phyloP scores from a whole-genome alignment of 2,888 invertebrate genomes.

The Masnerella sp. region DNA sequence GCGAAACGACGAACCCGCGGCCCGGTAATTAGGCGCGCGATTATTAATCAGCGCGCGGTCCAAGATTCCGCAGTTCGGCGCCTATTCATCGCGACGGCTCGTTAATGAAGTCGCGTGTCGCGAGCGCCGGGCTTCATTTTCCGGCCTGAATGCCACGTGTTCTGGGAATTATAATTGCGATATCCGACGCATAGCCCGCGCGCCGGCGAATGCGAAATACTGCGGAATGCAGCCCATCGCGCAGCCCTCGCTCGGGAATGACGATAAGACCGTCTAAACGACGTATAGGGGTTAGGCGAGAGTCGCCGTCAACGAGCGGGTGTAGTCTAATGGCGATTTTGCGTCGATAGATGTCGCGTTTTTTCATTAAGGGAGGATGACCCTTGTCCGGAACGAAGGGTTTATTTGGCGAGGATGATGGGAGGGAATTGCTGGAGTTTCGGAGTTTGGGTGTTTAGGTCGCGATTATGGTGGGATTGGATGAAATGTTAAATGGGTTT shows the following conservation, averaged over 20 bases:
- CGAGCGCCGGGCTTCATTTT: constrained; percentile 70
- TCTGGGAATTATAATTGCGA: constrained; percentile 74
- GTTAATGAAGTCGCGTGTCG: constrained; percentile 75
- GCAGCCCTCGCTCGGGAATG: constrained; percentile 63
- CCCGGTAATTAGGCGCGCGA: constrained; percentile 71
- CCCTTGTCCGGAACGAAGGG: too few relatives aligned
- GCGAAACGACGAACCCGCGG: constrained; percentile 44
- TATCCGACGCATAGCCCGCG: constrained; percentile 70
- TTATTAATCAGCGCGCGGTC: constrained; percentile 68
- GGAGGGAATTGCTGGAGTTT: too few relatives aligned
- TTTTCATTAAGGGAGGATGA: constrained; percentile 33
- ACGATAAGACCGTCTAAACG: constrained; percentile 65
- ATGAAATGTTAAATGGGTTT: too few relatives aligned
- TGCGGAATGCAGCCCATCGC: constrained; percentile 60
- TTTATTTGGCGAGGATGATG: too few relatives aligned
- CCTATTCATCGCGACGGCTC: constrained; percentile 70
- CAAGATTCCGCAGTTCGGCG: constrained; percentile 67
- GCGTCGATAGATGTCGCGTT: constrained; percentile 29
- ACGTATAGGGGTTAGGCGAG: constrained; percentile 58
- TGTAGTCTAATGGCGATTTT: constrained; percentile 47
- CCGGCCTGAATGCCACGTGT: constrained; percentile 69
- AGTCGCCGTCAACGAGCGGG: constrained; percentile 49
- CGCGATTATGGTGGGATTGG: too few relatives aligned
- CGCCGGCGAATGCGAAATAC: constrained; percentile 69
- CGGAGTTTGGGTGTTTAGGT: too few relatives aligned